Conservation (phyloP, 2,888 invertebrate genomes). For the Boloria selene region DNA sequence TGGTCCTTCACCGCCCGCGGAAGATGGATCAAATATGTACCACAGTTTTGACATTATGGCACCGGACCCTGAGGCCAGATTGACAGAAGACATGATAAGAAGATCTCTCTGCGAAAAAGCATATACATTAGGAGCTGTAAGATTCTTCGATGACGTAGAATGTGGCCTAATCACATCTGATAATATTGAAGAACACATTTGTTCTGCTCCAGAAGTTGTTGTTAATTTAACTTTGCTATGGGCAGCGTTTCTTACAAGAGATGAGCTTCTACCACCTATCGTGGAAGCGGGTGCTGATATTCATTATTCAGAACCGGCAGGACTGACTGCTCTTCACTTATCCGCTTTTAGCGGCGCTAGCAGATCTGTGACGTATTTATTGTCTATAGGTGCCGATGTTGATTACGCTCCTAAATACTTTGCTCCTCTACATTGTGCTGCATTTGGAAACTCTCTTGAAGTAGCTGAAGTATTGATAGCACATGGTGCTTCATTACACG, state of each 20-base stretch:
- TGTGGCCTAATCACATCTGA: slow-evolving; percentile 84
- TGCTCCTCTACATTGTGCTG: slow-evolving; percentile 93
- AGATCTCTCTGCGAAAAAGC: slow-evolving; percentile 88
- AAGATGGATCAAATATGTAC: slow-evolving; percentile 90
- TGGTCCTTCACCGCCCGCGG: slow-evolving; percentile 90
- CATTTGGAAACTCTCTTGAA: slow-evolving; percentile 92
- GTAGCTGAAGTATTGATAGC: slow-evolving; percentile 89
- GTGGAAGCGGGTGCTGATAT: slow-evolving; percentile 86
- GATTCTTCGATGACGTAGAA: slow-evolving; percentile 89
- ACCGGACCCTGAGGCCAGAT: slow-evolving; percentile 86
- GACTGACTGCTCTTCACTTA: slow-evolving; percentile 88
- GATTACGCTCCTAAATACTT: slow-evolving; percentile 87
- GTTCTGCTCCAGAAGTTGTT: slow-evolving; percentile 85
- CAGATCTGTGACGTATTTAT: slow-evolving; percentile 85
- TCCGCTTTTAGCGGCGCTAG: slow-evolving; percentile 89
- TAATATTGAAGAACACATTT: slow-evolving; percentile 81
- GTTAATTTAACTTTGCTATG: slow-evolving; percentile 88
- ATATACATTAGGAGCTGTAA: slow-evolving; percentile 84
- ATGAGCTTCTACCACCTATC: slow-evolving; percentile 87
- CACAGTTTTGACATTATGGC: slow-evolving; percentile 88
- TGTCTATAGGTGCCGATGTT: slow-evolving; percentile 86
- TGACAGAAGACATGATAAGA: slow-evolving; percentile 87
- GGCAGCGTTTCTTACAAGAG: slow-evolving; percentile 87
- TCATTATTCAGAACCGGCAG: slow-evolving; percentile 87
- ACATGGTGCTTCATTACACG: slow-evolving; percentile 85